Evolutionary conservation across 1,140 invertebrate genomes (phyloP).

Genomic region (Drosophila orena): DNA sequence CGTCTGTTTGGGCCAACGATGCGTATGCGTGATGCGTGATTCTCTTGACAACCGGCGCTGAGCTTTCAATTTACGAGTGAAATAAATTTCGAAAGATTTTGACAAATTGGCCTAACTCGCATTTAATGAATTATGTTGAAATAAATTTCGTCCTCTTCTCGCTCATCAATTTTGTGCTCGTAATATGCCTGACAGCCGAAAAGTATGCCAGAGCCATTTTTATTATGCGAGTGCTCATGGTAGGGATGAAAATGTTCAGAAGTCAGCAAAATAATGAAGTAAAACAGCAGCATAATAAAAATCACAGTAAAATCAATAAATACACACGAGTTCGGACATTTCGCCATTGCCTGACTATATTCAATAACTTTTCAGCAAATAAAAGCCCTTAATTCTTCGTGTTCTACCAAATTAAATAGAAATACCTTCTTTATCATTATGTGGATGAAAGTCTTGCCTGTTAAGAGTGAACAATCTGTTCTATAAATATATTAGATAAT

Average conservation of each 20-base stretch:
- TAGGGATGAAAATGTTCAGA: conserved; percentile 9
- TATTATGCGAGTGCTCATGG: conserved; percentile 6
- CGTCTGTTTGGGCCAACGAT: conserved; percentile 16
- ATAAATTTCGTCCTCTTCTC: conserved; percentile 28
- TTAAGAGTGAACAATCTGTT: too few species aligned
- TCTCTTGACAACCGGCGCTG: conserved; percentile 29
- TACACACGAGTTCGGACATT: neutral
- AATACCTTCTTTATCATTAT: too few species aligned
- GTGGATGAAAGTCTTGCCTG: too few species aligned
- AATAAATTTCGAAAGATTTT: conserved; percentile 46
- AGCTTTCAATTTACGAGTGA: conserved; percentile 54
- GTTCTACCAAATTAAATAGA: neutral
- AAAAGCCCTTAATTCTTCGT: too few species aligned
- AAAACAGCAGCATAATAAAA: neutral
- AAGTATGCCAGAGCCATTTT: conserved; percentile 43
- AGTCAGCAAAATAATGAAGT: conserved; percentile 12
- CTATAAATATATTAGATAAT: neutral
- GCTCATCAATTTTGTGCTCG: conserved; percentile 31
- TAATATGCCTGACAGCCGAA: conserved; percentile 31
- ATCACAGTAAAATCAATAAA: conserved; percentile 8
- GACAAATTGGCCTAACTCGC: conserved; percentile 44
- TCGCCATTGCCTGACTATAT: neutral
- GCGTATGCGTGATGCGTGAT: conserved; percentile 29
- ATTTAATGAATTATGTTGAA: conserved; percentile 51
- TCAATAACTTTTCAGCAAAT: neutral